phyloP scores from a whole-genome alignment of 2,113 vertebrate species.

The Zapornia atra region DNA sequence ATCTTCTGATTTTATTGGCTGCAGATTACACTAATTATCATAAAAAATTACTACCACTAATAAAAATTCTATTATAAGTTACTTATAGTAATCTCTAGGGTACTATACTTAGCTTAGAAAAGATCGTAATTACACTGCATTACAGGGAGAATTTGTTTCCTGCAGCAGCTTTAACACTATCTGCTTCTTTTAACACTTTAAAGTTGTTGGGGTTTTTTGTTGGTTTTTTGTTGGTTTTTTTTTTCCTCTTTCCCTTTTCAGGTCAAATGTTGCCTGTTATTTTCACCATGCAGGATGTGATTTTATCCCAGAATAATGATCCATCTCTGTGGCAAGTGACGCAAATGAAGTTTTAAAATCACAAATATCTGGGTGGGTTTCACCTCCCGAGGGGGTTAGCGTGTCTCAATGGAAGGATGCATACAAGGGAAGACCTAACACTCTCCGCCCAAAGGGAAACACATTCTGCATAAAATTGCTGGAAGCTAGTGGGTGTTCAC shows the following conservation, averaged over 20 bases:
- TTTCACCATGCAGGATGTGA: constrained; percentile 89
- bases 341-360: constrained; percentile 84
- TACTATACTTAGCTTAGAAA: constrained; percentile 74
- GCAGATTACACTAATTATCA: constrained; percentile 84
- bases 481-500: constrained; percentile 79
- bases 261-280: constrained; percentile 81
- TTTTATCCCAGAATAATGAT: constrained; percentile 79
- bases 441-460: constrained; percentile 82
- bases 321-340: constrained; percentile 83
- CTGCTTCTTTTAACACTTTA: constrained; percentile 70
- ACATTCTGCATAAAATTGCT: constrained; percentile 77
- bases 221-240: background rate
- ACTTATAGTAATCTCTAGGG: constrained; percentile 83
- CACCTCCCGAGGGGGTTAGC: constrained; percentile 68
- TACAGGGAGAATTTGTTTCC: constrained; percentile 77
- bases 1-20: constrained; percentile 81
- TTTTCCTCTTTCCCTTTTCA: constrained; percentile 40
- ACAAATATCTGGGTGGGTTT: constrained; percentile 84
- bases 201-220: background rate
- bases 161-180: constrained; percentile 52
- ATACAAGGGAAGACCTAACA: constrained; percentile 71
- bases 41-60: constrained; percentile 84
- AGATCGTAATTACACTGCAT: constrained; percentile 74
- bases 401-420: constrained; percentile 82
- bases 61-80: constrained; percentile 87